Conservation (phyloP, 2,113 vertebrate species). For the Sisor rabdophorus region DNA sequence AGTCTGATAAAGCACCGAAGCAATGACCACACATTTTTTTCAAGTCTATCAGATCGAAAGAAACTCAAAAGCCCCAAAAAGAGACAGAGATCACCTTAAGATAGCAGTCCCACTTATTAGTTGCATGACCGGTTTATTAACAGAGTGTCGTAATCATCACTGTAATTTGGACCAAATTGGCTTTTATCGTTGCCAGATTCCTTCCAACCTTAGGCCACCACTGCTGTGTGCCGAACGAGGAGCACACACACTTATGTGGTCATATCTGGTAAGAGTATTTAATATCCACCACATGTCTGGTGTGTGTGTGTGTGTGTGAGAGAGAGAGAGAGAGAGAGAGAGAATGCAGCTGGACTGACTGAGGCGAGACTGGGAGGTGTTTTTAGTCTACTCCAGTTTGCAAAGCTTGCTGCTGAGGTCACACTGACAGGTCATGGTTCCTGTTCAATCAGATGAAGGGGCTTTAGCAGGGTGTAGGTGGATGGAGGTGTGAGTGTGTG, state of each 20-base stretch:
- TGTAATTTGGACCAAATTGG: conserved; percentile 73
- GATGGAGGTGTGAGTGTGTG: conserved; percentile 45
- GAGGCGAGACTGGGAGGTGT: conserved; percentile 30
- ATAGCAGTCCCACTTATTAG: conserved; percentile 69
- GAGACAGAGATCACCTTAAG: conserved; percentile 66
- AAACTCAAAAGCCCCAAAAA: background rate
- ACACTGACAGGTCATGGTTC: conserved; percentile 59
- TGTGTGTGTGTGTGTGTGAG: conserved; percentile 43
- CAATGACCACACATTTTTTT: conserved; percentile 35
- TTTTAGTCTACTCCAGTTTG: conserved; percentile 45
- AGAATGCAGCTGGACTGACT: conserved; percentile 53
- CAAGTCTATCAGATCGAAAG: background rate
- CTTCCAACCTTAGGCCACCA: conserved; percentile 21
- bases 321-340: conserved; percentile 53
- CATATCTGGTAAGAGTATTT: conserved; percentile 57
- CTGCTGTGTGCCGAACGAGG: conserved; percentile 14
- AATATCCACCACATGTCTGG: conserved; percentile 76
- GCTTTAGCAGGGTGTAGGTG: conserved; percentile 60
- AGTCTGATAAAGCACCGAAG: conserved; percentile 30
- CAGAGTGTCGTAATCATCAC: conserved; percentile 75
- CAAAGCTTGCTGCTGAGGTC: conserved; percentile 62
- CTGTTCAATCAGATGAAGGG: background rate
- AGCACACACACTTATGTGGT: conserved; percentile 9
- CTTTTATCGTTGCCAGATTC: conserved; percentile 75
- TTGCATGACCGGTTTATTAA: conserved; percentile 69